phyloP scores from a whole-genome alignment of 2,797 vertebrate genomes.

The Urocyon cinereoargenteus region DNA sequence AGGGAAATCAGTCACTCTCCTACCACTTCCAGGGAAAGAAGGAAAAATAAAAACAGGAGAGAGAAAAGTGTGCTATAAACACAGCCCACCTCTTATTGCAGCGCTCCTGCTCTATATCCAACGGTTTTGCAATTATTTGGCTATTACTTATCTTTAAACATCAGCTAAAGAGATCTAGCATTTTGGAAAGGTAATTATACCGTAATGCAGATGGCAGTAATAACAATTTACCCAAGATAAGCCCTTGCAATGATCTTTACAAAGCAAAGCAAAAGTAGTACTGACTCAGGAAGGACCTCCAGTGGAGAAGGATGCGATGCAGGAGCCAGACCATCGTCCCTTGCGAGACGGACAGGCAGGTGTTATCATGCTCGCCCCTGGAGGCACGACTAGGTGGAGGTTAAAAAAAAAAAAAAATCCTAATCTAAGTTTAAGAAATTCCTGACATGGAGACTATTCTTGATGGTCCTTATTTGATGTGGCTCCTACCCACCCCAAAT shows the following conservation, averaged over 20 bases:
- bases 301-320: slow-evolving; percentile 85
- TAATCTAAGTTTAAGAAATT: slow-evolving; percentile 68
- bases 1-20: not conserved
- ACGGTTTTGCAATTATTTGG: slow-evolving; percentile 85
- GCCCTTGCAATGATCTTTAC: slow-evolving; percentile 87
- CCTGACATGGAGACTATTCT: slow-evolving; percentile 80
- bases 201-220: slow-evolving; percentile 89
- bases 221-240: slow-evolving; percentile 88
- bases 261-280: slow-evolving; percentile 84
- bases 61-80: slow-evolving; percentile 68
- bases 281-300: slow-evolving; percentile 85
- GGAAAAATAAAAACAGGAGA: not conserved
- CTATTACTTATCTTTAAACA: slow-evolving; percentile 88
- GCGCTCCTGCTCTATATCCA: slow-evolving; percentile 73
- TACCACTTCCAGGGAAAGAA: slow-evolving; percentile 55
- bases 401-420: slow-evolving; percentile 77
- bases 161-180: slow-evolving; percentile 86
- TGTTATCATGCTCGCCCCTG: slow-evolving; percentile 55
- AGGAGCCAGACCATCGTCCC: slow-evolving; percentile 74
- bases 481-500: slow-evolving; percentile 69
- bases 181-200: slow-evolving; percentile 89
- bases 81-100: slow-evolving; percentile 77
- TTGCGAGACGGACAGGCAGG: slow-evolving; percentile 70
- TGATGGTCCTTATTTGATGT: slow-evolving; percentile 66
- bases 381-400: slow-evolving; percentile 75